Evolutionary conservation across 2,113 vertebrate species (phyloP), one percentile per base, ranked within the genome.

Genomic region (Platanista minor): DNA sequence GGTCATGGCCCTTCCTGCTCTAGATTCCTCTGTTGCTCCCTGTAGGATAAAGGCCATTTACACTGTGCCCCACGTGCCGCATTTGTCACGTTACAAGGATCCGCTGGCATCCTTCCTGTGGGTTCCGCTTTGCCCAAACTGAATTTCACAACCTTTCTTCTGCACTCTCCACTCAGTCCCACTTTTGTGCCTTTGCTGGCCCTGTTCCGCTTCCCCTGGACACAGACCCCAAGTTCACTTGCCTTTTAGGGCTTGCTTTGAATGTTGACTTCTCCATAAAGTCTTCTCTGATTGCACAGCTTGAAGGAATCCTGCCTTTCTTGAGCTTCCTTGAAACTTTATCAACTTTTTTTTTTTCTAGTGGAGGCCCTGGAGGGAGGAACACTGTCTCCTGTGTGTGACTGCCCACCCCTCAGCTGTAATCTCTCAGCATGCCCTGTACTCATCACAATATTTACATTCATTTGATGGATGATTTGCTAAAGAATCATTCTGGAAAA

Each of bases 401-500:
- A 17, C 8, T 82, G n/a, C n/a, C 11, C 29, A 6, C 1, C 21
- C 3, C 20, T 18, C 29, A 3, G 2, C 54, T 3, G 1, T 29
- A 23, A 8, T 41, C 43, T 75, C 74, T 88, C 77, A 91, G 83
- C 57, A 5, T 27, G 29, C 13, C 8, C 43, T 20, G 23, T 49
- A 4, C 43, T 18, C 36, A 8, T 17, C 52, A 31, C 15, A 4
- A 4, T 21, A 61, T 81, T 87, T 49, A 43, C 23, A 21, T 46
- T 36, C 39, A 21, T 49, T 49, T 83, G 69, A 33, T 1, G 17
- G 66, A 62, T 33, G 77, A 87, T 49, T 91, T 29, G n/a, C 33
- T 88, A 82, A 87, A 59, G n/a, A 78, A n/a, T 31, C 78, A 67
- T 85, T 80, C 21, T 39, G 49, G 80, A 83, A 67, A 75, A 52